Base-by-base conservation (phyloP, 2,888 invertebrate genomes). In the Oxystoma pomonae region DNA sequence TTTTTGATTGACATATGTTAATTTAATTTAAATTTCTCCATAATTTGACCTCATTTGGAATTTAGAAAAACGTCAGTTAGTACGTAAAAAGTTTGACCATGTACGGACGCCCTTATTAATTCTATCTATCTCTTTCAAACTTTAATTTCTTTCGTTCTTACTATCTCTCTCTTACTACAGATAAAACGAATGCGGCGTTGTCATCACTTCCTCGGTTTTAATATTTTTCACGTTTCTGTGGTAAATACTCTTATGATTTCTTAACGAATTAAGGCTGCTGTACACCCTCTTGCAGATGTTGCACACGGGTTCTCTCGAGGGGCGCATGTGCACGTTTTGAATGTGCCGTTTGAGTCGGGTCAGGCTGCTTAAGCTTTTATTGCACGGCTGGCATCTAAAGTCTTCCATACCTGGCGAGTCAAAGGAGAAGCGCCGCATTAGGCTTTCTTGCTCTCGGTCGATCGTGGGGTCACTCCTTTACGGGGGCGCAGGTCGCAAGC, bases 191-290 rank as follows among this genome's bases (percentile, higher is more conserved):
- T 80, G 78, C 63, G 77, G 78, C 62, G 79, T 70, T 64, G 77
- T 73, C 66, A 73, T 61, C 62, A 82, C 81, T 60, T 71, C 61
- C 18, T 67, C 69, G 35, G 56, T 58, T 85, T 84, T 85, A 79
- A 88, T 87, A 82, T 90, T 90, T 85, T 91, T 91, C 66, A 76
- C 84, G 79, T 86, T 87, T 83, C 93, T 88, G 83, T 93, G 93
- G 83, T 93, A 93, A 86, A 94, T 92, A 82, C 92, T 92, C 87
- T 92, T 92, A 86, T 93, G 93, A 85, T 93, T 93, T 81, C 93
- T 86, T 77, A 93, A 87, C 80, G 92, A 92, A 86, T 93, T 93
- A 77, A 93, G 86, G 80, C 92, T 93, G 86, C 92, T 92, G 86
- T 93, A 94, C 75, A 92, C 92, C 80, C 93, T 90, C 82, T 92